Percentiles rank a stretch among this genome's conserved stretches.
These are phyloP conservation scores for Xestia ashworthii DNA, from an alignment of 2,888 invertebrate genomes.

Conservation along the genomic window DNA sequence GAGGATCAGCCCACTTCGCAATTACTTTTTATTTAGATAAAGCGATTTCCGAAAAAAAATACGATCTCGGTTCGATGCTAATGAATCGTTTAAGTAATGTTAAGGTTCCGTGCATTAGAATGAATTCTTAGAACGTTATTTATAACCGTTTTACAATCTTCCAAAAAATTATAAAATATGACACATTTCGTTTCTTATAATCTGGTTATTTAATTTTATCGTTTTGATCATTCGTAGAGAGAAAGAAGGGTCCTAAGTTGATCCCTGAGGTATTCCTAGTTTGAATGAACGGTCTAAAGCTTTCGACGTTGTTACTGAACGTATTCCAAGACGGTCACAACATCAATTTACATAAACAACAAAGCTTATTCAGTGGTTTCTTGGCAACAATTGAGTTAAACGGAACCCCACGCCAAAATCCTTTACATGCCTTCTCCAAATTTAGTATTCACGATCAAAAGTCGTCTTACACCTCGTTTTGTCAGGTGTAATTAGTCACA, in stretches of 20 bases:
- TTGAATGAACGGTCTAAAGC: not conserved
- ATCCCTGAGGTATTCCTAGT: not conserved
- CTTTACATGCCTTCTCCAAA: slow-evolving; percentile 52
- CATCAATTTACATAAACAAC: slow-evolving; percentile 10
- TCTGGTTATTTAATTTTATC: not conserved
- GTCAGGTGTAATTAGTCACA: slow-evolving; percentile 74
- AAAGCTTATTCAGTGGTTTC: slow-evolving; percentile 13
- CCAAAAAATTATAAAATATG: not conserved
- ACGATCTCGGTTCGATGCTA: not conserved
- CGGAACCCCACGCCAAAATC: slow-evolving; percentile 49
- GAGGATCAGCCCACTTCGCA: slow-evolving; percentile 48
- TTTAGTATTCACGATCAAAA: slow-evolving; percentile 51
- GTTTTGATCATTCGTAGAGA: not conserved
- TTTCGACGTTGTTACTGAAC: not conserved
- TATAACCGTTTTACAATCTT: not conserved
- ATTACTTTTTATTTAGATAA: slow-evolving; percentile 57
- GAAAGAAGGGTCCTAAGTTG: not conserved
- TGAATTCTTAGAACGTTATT: not conserved
- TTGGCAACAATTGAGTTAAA: slow-evolving; percentile 12
- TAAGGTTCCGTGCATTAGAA: slow-evolving; percentile 39
- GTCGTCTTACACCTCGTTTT: slow-evolving; percentile 63
- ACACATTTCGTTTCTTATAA: not conserved
- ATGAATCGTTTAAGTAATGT: not conserved
- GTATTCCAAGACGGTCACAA: not conserved
- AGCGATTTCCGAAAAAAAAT: slow-evolving; percentile 54